A percentile compares a stretch with the other conserved stretches of the same genome.
phyloP scores from a whole-genome alignment of 2,113 vertebrate species.

The Heterotis niloticus region DNA sequence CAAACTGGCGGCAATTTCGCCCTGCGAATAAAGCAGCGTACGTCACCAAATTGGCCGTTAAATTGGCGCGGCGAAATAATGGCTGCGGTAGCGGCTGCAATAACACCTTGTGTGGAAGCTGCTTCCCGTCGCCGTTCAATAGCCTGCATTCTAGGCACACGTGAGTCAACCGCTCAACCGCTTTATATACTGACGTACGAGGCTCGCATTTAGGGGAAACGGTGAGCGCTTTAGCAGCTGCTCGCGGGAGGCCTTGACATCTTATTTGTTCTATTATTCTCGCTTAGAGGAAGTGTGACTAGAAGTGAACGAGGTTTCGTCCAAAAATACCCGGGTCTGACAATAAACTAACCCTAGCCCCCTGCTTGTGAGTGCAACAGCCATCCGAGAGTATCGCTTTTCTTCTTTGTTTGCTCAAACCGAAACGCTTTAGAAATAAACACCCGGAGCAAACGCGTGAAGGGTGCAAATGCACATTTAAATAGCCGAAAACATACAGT shows the following conservation, averaged over 20 bases:
- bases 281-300: conserved; percentile 75
- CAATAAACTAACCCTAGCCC: conserved; percentile 51
- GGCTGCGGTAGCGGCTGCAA: conserved; percentile 68
- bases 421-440: conserved; percentile 37
- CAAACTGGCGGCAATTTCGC: conserved; percentile 74
- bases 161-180: conserved; percentile 63
- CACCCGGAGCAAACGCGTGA: conserved; percentile 32
- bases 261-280: conserved; percentile 75
- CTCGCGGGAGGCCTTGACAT: conserved; percentile 71
- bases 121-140: conserved; percentile 47
- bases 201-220: conserved; percentile 54
- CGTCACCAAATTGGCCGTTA: conserved; percentile 65
- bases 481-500: too few species aligned
- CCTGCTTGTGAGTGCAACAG: conserved; percentile 42
- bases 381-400: conserved; percentile 47
- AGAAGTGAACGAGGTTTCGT: conserved; percentile 24
- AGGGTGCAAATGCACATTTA: background rate
- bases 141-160: conserved; percentile 59
- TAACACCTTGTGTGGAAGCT: conserved; percentile 58
- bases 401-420: conserved; percentile 43
- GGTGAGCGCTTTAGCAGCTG: conserved; percentile 75
- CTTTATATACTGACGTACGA: conserved; percentile 62
- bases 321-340: conserved; percentile 54
- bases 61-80: conserved; percentile 62
- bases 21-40: conserved; percentile 73